A percentile compares a stretch with the other conserved stretches of the same genome.
Conservation (phyloP, 2,797 vertebrate genomes). For the Taeniopygia guttata region DNA sequence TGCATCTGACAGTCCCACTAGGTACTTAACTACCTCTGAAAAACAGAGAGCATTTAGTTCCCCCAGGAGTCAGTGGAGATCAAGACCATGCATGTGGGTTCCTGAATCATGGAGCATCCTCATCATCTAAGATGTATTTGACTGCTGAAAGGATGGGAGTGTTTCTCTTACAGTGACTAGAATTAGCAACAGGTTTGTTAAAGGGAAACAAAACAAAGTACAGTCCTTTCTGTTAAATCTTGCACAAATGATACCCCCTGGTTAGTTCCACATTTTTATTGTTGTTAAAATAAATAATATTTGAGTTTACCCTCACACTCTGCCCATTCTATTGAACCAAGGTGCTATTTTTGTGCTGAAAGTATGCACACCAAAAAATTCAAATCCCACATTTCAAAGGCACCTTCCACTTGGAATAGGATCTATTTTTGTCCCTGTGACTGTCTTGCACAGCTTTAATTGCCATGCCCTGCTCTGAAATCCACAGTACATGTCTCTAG, state of each 20-base stretch:
- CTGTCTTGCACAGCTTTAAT: slow-evolving; percentile 48
- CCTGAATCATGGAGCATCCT: neutral
- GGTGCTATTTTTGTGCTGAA: slow-evolving; percentile 14
- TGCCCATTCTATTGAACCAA: neutral
- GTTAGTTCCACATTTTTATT: neutral
- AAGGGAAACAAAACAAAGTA: slow-evolving; percentile 19
- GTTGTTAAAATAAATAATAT: slow-evolving; percentile 21
- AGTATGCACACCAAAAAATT: neutral
- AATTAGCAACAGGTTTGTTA: neutral
- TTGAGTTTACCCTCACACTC: slow-evolving; percentile 2
- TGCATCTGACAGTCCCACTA: neutral
- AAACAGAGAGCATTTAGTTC: neutral
- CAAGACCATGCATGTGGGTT: neutral
- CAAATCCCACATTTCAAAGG: slow-evolving; percentile 58
- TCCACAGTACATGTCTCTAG: neutral
- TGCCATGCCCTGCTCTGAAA: slow-evolving; percentile 32
- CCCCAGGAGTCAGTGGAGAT: neutral
- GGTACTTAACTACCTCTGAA: neutral
- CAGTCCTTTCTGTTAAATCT: neutral
- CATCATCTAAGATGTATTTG: neutral
- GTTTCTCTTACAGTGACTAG: neutral
- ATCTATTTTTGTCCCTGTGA: slow-evolving; percentile 56
- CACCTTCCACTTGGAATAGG: slow-evolving; percentile 39
- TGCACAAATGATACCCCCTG: neutral
- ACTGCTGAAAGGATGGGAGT: neutral